Evolutionary conservation across 2,888 invertebrate species (phyloP).

Genomic region (Nemotelus pantherinus): DNA sequence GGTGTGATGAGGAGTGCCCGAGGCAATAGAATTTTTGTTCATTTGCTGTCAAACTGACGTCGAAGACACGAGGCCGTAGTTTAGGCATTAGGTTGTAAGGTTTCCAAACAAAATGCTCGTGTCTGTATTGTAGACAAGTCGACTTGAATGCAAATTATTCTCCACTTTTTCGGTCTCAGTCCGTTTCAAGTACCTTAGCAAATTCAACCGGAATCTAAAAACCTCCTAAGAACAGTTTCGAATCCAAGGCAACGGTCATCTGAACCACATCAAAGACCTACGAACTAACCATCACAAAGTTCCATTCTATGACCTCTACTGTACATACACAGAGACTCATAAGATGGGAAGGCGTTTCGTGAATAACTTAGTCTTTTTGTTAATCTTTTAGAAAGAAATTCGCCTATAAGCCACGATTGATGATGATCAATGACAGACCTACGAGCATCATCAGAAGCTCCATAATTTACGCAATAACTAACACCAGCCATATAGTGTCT

Average conservation of each 20-base stretch:
- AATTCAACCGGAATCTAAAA: too few relatives aligned
- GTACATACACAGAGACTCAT: not conserved
- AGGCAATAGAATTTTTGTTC: not conserved
- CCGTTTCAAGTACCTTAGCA: too few relatives aligned
- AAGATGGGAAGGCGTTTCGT: not conserved
- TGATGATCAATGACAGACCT: slow-evolving; percentile 19
- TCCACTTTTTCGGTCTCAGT: too few relatives aligned
- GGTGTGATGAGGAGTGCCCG: slow-evolving; percentile 1
- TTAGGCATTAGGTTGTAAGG: too few relatives aligned
- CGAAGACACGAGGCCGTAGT: not conserved
- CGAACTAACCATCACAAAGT: not conserved
- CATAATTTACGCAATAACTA: slow-evolving; percentile 29
- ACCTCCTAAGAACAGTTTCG: too few relatives aligned
- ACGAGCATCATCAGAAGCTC: slow-evolving; percentile 35
- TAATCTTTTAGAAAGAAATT: not conserved
- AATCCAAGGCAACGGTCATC: not conserved
- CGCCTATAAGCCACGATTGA: slow-evolving; percentile 9
- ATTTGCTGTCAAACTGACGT: not conserved
- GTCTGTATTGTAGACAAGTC: too few relatives aligned
- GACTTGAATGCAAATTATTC: too few relatives aligned
- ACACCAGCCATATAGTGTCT: slow-evolving; percentile 6
- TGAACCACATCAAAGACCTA: slow-evolving; percentile 12
- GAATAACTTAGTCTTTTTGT: not conserved
- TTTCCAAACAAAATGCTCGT: too few relatives aligned
- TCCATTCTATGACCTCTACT: slow-evolving; percentile 16